These are phyloP conservation scores for Arenaria interpres DNA, from an alignment of 2,113 vertebrate species.

Conservation along the genomic window DNA sequence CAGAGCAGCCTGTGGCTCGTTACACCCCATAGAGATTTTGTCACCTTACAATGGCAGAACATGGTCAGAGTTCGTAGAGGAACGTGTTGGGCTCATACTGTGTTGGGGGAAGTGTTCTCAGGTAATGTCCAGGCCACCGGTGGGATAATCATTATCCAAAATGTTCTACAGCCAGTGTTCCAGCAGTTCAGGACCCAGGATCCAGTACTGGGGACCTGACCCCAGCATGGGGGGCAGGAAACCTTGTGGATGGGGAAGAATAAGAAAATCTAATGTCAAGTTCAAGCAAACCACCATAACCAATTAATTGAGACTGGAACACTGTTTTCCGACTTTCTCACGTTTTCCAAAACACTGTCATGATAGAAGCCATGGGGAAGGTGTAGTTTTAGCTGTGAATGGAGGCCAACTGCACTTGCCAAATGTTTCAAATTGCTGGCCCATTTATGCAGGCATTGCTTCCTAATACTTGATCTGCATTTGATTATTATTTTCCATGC, in stretches of 20 bases:
- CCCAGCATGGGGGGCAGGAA: neutral
- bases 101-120: neutral
- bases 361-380: neutral
- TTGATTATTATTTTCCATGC: neutral
- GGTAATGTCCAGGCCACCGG: neutral
- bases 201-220: neutral
- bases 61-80: neutral
- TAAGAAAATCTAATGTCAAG: neutral
- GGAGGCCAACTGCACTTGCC: neutral
- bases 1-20: neutral
- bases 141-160: neutral
- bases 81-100: neutral
- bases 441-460: neutral
- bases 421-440: neutral
- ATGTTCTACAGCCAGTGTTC: neutral
- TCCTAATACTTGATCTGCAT: neutral
- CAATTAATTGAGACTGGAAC: neutral
- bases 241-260: neutral
- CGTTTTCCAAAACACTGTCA: neutral
- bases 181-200: neutral
- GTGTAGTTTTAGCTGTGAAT: neutral
- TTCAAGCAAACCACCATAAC: fast-evolving
- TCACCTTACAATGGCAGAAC: fast-evolving
- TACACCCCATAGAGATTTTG: neutral
- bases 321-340: neutral